Percentiles rank a stretch among this genome's conserved stretches.
phyloP scores from a whole-genome alignment of 2,888 invertebrate genomes.

The Chamaedrilus cognettii region DNA sequence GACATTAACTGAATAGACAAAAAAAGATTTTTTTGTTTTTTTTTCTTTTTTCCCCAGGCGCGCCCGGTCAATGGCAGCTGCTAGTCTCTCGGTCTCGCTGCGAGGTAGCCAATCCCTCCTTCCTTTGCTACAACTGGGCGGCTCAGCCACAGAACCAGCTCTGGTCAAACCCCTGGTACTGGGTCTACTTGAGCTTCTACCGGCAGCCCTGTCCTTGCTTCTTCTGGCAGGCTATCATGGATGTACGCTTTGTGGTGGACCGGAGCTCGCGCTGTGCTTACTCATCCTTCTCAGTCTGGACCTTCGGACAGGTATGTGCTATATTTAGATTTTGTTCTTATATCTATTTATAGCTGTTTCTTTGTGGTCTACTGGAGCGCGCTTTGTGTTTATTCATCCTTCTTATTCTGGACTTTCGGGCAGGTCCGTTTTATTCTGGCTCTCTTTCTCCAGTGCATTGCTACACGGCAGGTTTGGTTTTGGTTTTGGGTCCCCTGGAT shows the following conservation, averaged over 20 bases:
- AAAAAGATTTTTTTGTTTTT: too few relatives aligned
- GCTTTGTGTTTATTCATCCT: slow-evolving; percentile 11
- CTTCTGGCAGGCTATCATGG: slow-evolving; percentile 24
- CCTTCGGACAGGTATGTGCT: slow-evolving; percentile 4
- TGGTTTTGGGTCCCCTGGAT: too few relatives aligned
- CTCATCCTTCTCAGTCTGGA: slow-evolving; percentile 9
- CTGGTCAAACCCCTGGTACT: not conserved
- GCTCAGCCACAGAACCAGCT: slow-evolving; percentile 1
- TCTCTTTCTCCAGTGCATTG: too few relatives aligned
- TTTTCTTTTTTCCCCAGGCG: not conserved
- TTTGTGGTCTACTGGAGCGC: not conserved
- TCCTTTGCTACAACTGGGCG: slow-evolving; percentile 18
- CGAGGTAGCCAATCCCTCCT: slow-evolving; percentile 3
- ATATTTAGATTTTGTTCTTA: too few relatives aligned
- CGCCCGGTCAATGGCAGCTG: not conserved
- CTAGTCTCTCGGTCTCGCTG: not conserved
- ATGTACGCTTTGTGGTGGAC: slow-evolving; percentile 13
- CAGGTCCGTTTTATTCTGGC: too few relatives aligned
- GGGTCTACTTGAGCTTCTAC: not conserved
- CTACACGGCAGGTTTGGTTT: too few relatives aligned
- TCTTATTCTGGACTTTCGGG: slow-evolving; percentile 7
- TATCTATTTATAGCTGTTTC: too few relatives aligned
- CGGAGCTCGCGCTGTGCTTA: slow-evolving; percentile 6
- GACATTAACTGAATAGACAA: too few relatives aligned
- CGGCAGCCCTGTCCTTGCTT: slow-evolving; percentile 24